Conservation (phyloP, 92 coral and sea anemone species). For the Virgularia gustaviana region DNA sequence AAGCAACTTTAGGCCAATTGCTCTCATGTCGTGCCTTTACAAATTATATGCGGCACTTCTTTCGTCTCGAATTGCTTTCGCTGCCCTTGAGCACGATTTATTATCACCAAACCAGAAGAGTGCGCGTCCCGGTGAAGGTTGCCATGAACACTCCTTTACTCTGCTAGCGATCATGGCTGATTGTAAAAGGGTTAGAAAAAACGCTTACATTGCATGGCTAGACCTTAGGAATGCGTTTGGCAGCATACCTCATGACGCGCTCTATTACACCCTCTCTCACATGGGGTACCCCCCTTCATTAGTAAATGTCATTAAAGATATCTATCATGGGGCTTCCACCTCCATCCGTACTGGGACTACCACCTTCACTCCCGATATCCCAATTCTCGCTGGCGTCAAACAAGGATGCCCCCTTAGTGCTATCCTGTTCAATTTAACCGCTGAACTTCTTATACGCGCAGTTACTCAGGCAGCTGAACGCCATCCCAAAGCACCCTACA, state of each 20-base stretch:
- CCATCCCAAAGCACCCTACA: not conserved
- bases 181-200: not conserved
- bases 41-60: not conserved
- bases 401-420: slow-evolving; percentile 33
- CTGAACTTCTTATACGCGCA: not conserved
- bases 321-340: not conserved
- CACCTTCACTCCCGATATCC: not conserved
- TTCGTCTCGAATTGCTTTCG: not conserved
- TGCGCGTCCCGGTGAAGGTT: not conserved
- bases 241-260: not conserved
- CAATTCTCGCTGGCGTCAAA: slow-evolving; percentile 6
- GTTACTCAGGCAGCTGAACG: not conserved
- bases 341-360: not conserved
- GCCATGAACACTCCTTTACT: slow-evolving; percentile 3
- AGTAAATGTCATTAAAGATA: not conserved
- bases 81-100: not conserved
- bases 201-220: slow-evolving; percentile 1
- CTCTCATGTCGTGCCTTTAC: slow-evolving; percentile 17
- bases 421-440: not conserved
- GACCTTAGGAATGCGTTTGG: slow-evolving; percentile 16
- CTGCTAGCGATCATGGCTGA: not conserved
- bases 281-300: not conserved
- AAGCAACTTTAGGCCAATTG: slow-evolving; percentile 15
- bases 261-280: not conserved
- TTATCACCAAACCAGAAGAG: not conserved